Evolutionary conservation across 2,797 vertebrate species (phyloP).

Genomic region (Orientallactaga sibirica): DNA sequence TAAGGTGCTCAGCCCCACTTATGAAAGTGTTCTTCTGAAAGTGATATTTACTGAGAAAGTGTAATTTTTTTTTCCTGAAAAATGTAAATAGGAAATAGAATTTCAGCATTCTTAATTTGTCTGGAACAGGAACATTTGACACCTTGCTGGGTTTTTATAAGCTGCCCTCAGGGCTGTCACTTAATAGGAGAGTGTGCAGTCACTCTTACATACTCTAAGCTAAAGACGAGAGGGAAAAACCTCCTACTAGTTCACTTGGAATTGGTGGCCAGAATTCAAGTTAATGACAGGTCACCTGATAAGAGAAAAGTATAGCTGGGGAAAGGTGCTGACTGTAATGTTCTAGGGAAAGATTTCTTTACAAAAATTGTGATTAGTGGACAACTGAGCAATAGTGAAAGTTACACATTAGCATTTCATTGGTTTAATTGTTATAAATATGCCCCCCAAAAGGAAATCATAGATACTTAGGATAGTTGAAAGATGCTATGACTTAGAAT

Average conservation of each 20-base stretch:
- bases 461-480: slow-evolving; percentile 28
- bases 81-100: slow-evolving; percentile 35
- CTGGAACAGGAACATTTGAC: slow-evolving; percentile 49
- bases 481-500: slow-evolving; percentile 16
- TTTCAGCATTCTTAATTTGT: slow-evolving; percentile 56
- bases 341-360: not conserved
- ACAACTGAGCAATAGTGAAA: not conserved
- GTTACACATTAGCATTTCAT: not conserved
- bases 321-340: not conserved
- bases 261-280: slow-evolving; percentile 44
- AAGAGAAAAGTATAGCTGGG: not conserved
- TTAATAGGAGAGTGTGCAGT: not conserved
- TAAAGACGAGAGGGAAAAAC: slow-evolving; percentile 5
- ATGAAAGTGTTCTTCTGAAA: not conserved
- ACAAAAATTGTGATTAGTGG: slow-evolving; percentile 4
- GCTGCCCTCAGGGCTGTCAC: slow-evolving; percentile 60
- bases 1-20: not conserved
- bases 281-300: not conserved
- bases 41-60: slow-evolving; percentile 5
- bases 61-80: slow-evolving; percentile 24
- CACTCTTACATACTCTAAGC: not conserved
- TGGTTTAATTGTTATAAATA: not conserved
- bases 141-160: slow-evolving; percentile 61
- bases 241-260: not conserved
- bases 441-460: not conserved